Base-by-base conservation (phyloP, 2,888 invertebrate species). In the Athrips mouffetella region DNA sequence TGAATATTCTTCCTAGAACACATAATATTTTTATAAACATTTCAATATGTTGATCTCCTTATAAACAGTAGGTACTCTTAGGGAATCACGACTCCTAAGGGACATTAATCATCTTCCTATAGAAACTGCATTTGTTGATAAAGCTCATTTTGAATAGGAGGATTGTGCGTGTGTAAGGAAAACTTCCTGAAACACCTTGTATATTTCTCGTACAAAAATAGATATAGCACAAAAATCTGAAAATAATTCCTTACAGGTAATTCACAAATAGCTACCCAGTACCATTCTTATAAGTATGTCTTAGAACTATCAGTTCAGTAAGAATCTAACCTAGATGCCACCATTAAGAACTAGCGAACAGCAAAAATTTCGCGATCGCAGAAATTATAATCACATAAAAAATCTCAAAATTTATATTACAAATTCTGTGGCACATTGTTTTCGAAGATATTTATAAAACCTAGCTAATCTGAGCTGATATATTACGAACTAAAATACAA, bases 261-360 rank as follows among this genome's bases (percentile, higher is more conserved):
- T 18, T 20, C 37, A 37, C n/a, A 37, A 20, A 20, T n/a, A 37
- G n/a, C 7, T 18, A 37, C 37, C 27, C 27, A 10, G 27, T 18
- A 37, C 16, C n/a, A 60, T 65, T 62, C 67, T 70, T 74, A 76
- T 49, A 55, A 42, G 69, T 73, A 72, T 61, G 66, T 63, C 78
- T 82, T 77, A 80, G 65, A 11, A 65, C 65, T 82, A 86, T 86
- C 85, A 86, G 86, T 86, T 86, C 84, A 80, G 71, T 77, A 78
- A 69, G 55, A 63, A 66, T 67, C 62, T 70, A 35, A 23, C 33
- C 47, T 45, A 70, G 65, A 67, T 69, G 70, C 67, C 65, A 70
- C 58, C 56, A 50, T 23, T 23, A 25, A 50, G 47, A 56, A 51
- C 52, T 58, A 57, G 45, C 48, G 57, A 65, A 67, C 68, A 70